Percentiles rank a stretch among this genome's conserved stretches.
Evolutionary conservation across 2,888 invertebrate species (phyloP).

Genomic region (Eupelmus urozonus): DNA sequence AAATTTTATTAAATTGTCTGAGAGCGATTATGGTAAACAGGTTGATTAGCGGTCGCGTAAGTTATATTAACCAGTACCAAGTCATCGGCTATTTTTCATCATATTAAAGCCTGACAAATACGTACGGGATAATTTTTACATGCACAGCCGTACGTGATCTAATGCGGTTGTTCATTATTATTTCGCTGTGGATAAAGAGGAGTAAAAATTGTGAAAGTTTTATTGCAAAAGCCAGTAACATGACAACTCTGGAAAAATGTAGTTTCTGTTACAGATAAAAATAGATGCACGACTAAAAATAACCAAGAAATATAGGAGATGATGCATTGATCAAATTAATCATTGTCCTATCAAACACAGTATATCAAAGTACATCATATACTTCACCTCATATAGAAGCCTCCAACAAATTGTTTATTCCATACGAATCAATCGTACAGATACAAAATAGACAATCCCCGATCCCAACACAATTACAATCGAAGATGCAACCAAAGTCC

Average conservation of each 20-base stretch:
- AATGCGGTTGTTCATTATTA: conserved; percentile 30
- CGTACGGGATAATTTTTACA: conserved; percentile 10
- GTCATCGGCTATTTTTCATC: conserved; percentile 11
- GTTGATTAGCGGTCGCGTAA: conserved; percentile 38
- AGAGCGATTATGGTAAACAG: not conserved
- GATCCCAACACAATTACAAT: too few relatives aligned
- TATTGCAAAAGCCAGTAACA: conserved; percentile 33
- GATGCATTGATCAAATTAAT: not conserved
- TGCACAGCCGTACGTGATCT: not conserved
- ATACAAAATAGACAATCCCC: too few relatives aligned
- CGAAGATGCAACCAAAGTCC: too few relatives aligned
- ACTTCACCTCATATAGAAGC: too few relatives aligned
- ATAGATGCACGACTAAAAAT: conserved; percentile 2
- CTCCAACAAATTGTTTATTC: too few relatives aligned
- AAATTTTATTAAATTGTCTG: conserved; percentile 3
- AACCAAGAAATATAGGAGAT: not conserved
- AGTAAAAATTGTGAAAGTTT: conserved; percentile 9
- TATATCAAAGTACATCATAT: too few relatives aligned
- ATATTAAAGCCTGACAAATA: conserved; percentile 19
- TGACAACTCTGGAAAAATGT: conserved; percentile 15
- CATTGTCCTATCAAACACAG: too few relatives aligned
- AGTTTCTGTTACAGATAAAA: conserved; percentile 15
- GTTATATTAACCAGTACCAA: conserved; percentile 15
- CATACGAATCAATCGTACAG: too few relatives aligned
- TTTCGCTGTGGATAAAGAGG: not conserved